phyloP scores from a whole-genome alignment of 2,797 vertebrate species.

The Sparus aurata region DNA sequence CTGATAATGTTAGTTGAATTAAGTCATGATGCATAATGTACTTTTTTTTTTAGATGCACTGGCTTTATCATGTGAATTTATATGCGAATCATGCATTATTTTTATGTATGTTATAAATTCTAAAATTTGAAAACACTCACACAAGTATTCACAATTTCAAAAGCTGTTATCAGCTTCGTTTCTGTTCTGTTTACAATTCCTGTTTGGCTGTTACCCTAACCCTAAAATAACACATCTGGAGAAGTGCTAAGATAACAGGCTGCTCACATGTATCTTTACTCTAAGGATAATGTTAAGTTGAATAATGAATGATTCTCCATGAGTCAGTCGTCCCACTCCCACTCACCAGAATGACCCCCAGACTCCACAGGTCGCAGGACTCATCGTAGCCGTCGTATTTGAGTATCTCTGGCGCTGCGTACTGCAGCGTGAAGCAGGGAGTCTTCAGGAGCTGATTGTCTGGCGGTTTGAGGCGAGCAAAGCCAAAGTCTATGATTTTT shows the following conservation, averaged over 20 bases:
- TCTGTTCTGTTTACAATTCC: background rate
- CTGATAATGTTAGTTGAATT: no score
- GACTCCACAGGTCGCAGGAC: conserved; percentile 98
- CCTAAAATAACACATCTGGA: background rate
- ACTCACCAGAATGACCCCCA: conserved; percentile 98
- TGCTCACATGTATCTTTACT: background rate
- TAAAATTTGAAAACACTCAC: background rate
- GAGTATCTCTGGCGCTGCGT: conserved; percentile 97
- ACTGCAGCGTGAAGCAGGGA: conserved; percentile 98
- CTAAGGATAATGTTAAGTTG: background rate
- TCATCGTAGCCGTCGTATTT: conserved; percentile 97
- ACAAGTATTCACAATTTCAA: background rate
- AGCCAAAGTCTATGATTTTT: conserved; percentile 99
- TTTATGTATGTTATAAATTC: background rate
- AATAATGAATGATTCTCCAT: conserved; percentile 35
- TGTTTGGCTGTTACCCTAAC: background rate
- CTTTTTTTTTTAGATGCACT: background rate
- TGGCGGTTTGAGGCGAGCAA: conserved; percentile 97
- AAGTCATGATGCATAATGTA: background rate
- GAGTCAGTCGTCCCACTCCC: background rate
- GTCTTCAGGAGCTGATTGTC: conserved; percentile 99
- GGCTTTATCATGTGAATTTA: background rate
- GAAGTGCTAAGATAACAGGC: background rate
- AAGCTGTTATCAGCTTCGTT: background rate
- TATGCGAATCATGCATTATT: background rate